Evolutionary conservation across 2,888 invertebrate species (phyloP), one percentile per base, ranked within the genome.

Genomic region (Cremastinae sp.): DNA sequence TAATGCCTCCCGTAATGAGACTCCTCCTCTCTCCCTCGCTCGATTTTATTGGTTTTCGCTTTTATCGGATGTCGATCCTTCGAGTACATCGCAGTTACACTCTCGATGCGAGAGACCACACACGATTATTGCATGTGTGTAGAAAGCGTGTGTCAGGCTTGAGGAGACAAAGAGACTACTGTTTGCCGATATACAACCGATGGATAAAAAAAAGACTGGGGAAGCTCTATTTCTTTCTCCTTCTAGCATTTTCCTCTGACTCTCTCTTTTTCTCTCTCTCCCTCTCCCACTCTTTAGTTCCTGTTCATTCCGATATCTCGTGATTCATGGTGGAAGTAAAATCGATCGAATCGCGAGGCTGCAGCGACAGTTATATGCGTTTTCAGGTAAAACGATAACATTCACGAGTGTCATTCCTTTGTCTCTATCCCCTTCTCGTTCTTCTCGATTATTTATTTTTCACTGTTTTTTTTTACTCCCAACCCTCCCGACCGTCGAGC

Each of bases 121-220:
- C 66, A 3, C 28, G 28, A 72, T 65, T 61, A 61, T 43, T 20
- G 14, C 7, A 61, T 12, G 45, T 12, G 35, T 14, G 7, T n/a
- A n/a, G n/a, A n/a, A n/a, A n/a, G n/a, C n/a, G n/a, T 43, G 41
- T 66, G 47, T 12, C 14, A 61, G 49, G 56, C 62, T 62, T 35
- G 51, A 45, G 45, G 18, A 53, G 58, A 68, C 62, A 75, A 62
- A 72, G 64, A 71, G 68, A 53, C 68, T 68, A 22, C 68, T 53
- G 72, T 72, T 75, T 64, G 68, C 64, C 75, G 72, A 75, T 68
- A 72, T 65, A 70, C 49, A 7, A 35, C 66, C 51, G 41, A 62
- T 51, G 49, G 41, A 39, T 55, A 47, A 39, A 28, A 28, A 28
- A 62, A 62, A 53, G 35, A 45, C 55, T 64, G 43, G 1, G 41